Conservation (phyloP, 2,113 vertebrate species). For the Tyto alba region DNA sequence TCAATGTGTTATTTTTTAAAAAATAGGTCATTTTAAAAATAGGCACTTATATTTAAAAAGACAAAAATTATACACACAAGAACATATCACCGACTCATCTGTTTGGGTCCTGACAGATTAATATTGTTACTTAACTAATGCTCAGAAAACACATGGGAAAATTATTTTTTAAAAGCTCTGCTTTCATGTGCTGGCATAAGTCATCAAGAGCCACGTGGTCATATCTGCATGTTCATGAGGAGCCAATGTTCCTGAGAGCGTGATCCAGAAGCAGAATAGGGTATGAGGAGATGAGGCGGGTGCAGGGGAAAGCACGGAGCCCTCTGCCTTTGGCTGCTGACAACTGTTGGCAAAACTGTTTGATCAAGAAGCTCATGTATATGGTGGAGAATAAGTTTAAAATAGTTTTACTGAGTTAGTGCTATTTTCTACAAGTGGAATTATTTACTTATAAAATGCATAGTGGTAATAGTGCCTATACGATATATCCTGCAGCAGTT, state of each 20-base stretch:
- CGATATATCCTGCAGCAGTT: rapidly evolving
- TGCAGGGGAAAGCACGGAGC: rapidly evolving
- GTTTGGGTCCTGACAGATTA: neutral
- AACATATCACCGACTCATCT: neutral
- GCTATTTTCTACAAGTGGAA: neutral
- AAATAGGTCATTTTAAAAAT: conserved; percentile 17
- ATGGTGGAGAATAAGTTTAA: neutral
- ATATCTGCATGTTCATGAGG: neutral
- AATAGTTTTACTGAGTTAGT: neutral
- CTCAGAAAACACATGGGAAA: neutral
- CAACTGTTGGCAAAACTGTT: neutral
- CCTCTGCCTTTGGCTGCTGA: neutral
- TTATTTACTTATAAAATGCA: neutral
- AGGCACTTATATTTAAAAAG: conserved; percentile 30
- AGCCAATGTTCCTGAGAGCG: rapidly evolving
- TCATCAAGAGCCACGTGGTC: neutral
- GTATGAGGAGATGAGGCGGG: neutral
- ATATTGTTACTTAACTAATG: neutral
- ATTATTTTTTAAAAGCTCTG: neutral
- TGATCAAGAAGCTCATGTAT: neutral
- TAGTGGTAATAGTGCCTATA: neutral
- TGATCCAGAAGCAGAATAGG: neutral
- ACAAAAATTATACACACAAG: neutral
- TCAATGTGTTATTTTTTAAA: conserved; percentile 12
- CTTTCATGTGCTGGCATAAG: neutral